Percentiles rank a stretch among this genome's conserved stretches.
These are phyloP conservation scores for Cancer borealis DNA, from an alignment of 2,888 invertebrate genomes.

Conservation along the genomic window DNA sequence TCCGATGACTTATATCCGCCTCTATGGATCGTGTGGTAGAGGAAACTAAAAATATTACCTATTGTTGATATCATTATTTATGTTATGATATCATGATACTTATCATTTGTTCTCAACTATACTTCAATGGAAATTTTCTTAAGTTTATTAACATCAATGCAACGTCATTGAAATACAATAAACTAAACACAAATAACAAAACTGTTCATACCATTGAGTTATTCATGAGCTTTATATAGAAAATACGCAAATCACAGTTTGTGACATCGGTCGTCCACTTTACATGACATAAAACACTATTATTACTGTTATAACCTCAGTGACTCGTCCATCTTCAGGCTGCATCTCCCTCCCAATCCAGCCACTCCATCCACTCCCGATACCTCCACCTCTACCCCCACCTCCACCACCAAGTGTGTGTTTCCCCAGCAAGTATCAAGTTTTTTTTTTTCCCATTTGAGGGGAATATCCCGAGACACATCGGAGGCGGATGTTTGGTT, in stretches of 20 bases:
- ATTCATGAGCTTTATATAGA: no score
- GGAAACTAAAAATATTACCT: background rate
- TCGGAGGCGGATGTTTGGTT: background rate
- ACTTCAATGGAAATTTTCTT: background rate
- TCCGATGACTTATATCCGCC: no score
- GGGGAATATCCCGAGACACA: background rate
- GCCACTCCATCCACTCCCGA: background rate
- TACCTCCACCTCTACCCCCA: background rate
- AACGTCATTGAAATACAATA: background rate
- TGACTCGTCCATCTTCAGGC: background rate
- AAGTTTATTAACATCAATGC: background rate
- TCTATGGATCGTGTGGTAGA: background rate
- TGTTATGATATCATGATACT: background rate
- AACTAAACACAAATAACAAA: background rate
- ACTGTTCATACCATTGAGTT: background rate
- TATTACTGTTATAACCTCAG: background rate
- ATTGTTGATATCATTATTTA: background rate
- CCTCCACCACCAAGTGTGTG: background rate
- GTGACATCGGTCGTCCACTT: background rate
- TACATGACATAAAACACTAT: background rate
- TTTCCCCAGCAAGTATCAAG: background rate
- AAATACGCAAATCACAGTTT: background rate
- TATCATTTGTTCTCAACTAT: background rate
- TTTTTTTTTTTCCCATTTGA: background rate
- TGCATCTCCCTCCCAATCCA: no score